Evolutionary conservation across 2,113 vertebrate species (phyloP).

Genomic region (Seriola quinqueradiata): DNA sequence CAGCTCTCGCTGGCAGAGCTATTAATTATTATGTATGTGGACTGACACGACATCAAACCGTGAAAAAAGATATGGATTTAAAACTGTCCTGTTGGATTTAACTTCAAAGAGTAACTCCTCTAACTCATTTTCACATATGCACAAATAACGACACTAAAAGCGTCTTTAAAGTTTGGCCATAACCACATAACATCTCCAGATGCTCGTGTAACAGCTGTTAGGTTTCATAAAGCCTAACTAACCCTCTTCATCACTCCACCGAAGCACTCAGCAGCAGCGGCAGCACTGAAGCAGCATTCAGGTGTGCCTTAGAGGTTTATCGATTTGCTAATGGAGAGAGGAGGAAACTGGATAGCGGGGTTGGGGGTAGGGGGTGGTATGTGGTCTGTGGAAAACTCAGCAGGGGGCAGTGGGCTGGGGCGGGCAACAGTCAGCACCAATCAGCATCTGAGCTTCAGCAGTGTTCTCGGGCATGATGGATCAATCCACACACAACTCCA

Average conservation of each 20-base stretch:
- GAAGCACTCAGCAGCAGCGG: constrained; percentile 34
- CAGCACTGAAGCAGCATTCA: constrained; percentile 43
- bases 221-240: constrained; percentile 45
- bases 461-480: constrained; percentile 37
- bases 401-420: constrained; percentile 30
- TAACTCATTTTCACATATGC: neutral
- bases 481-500: constrained; percentile 34
- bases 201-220: constrained; percentile 50
- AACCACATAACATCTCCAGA: constrained; percentile 45
- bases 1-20: neutral
- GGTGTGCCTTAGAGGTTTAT: constrained; percentile 65
- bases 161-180: constrained; percentile 38
- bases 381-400: constrained; percentile 25
- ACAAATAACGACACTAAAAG: constrained; percentile 24
- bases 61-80: constrained; percentile 29
- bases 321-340: constrained; percentile 57
- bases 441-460: constrained; percentile 44
- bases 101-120: constrained; percentile 12
- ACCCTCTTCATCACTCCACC: constrained; percentile 53
- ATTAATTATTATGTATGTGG: constrained; percentile 26
- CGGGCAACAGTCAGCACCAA: constrained; percentile 47
- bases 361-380: neutral
- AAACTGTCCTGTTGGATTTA: constrained; percentile 26
- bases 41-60: constrained; percentile 23
- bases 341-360: neutral